These are phyloP conservation scores for Suncus etruscus DNA, from an alignment of 2,113 vertebrate genomes.

Conservation along the genomic window DNA sequence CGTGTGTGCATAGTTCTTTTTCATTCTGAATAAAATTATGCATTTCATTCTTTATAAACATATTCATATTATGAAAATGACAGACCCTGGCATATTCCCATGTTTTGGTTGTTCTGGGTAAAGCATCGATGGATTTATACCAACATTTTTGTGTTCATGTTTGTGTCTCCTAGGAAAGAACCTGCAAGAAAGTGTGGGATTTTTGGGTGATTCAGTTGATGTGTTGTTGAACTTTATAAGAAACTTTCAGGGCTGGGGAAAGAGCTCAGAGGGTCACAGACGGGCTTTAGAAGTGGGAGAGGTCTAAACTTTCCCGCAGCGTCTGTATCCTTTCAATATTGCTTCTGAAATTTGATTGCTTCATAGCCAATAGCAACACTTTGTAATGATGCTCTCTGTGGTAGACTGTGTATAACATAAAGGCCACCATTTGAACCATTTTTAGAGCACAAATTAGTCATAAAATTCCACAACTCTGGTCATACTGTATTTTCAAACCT, in stretches of 20 bases:
- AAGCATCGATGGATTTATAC: not conserved
- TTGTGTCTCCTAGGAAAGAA: conserved; percentile 14
- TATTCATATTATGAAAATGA: not conserved
- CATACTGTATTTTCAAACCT: not conserved
- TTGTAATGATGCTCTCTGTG: not conserved
- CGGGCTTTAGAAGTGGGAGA: no score
- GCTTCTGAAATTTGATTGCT: not conserved
- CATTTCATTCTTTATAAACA: no score
- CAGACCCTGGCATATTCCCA: not conserved
- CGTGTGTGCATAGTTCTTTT: not conserved
- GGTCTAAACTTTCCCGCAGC: not conserved
- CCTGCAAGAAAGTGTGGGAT: not conserved
- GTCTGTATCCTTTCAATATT: not conserved
- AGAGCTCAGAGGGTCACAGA: no score
- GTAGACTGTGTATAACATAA: not conserved
- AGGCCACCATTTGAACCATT: not conserved
- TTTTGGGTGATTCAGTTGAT: not conserved
- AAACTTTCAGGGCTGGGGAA: not conserved
- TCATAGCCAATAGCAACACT: not conserved
- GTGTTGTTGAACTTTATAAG: not conserved
- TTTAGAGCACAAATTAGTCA: not conserved
- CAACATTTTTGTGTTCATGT: not conserved
- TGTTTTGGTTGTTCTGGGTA: not conserved
- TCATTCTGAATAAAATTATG: no score
- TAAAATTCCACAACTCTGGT: not conserved